Base-by-base conservation (phyloP, 2,797 vertebrate species). In the Girardinus metallicus region DNA sequence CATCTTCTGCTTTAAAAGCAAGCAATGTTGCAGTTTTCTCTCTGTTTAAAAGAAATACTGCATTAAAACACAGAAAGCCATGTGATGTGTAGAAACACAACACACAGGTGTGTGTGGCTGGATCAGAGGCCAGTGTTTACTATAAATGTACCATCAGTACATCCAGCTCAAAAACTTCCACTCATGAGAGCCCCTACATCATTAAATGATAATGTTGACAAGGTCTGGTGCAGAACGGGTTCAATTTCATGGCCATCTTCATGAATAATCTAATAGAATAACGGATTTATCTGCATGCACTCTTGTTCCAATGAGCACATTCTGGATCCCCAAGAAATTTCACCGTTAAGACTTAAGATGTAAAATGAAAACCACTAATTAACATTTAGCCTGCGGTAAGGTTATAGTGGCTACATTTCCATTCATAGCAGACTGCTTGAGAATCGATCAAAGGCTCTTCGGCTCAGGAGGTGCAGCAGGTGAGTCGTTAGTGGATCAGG, bases 81-180 rank as follows among this genome's bases (percentile, higher is more conserved):
- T 73, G 75, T 89, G 55, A 83, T 73, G 47, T 76, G 9, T 81
- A 47, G 29, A 46, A 60, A 31, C 8, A 64, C 16, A 74, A 26
- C 55, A 18, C 29, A 43, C 15, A 3, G 16, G 7, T 49, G 70
- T 80, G 39, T 73, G 70, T 43, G 9, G 44, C n/a, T 51, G 84
- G 79, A 81, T 88, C 80, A 91, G 51, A 85, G 43, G 71, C 39
- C 44, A 16, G 21, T 90, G 86, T 94, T 94, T 91, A 92, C 87
- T 86, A 77, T 93, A 90, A 91, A 94, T 86, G 41, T 73, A 53
- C 76, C 39, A n/a, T 47, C 13, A 10, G 81, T 15, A 64, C 86
- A 83, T 71, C 57, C 49, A 75, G 36, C 60, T 62, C 79, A 3
- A 78, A 78, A 55, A 75, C 80, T 47, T 75, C 75, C 41, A 60